Base-by-base conservation (phyloP, 1,140 invertebrate species). In the Tetramorium parvispinum region DNA sequence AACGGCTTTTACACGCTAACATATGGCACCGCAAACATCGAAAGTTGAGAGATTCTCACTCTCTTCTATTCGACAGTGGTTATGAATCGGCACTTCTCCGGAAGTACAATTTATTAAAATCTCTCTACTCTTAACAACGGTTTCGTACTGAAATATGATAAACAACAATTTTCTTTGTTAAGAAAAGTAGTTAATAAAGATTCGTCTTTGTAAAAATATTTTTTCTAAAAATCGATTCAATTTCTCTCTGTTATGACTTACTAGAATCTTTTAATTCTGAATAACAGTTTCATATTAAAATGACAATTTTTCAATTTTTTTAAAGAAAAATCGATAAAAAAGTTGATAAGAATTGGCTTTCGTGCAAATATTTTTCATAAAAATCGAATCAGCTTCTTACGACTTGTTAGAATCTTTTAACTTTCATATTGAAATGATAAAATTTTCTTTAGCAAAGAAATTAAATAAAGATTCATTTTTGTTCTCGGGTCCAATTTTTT, bases 1-100 rank as follows among this genome's bases (percentile, higher is more conserved):
- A 91, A 88, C 65, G 73, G 85, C 77, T 90, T 85, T 79, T 77
- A 81, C 89, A 81, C 68, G 88, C 87, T 93, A 92, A 88, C 92
- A 92, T 93, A 93, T 92, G 92, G 87, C 71, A 32, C 61, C 66
- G 63, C 49, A 59, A 32, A 70, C 63, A 53, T 83, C 65, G 66
- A 88, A 51, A 83, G 46, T 86, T 79, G 75, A 75, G 49, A 11
- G 77, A 90, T 91, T 91, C 87, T 86, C 75, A 85, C 86, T 85
- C 76, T 61, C 75, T 61, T 51, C n/a, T 37, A 88, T 40, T 55
- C 13, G 53, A 70, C 16, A 37, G 5, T 32, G 8, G 13, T 61
- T 49, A 11, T 81, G 91, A 57, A 92, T 32, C 59, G 87, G 81
- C 59, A 46, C 3, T 40, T 27, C 85, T 24, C 59, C 18, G 57